These are phyloP conservation scores for Aphodius sticticus DNA, from an alignment of 2,888 invertebrate genomes.

Conservation along the genomic window DNA sequence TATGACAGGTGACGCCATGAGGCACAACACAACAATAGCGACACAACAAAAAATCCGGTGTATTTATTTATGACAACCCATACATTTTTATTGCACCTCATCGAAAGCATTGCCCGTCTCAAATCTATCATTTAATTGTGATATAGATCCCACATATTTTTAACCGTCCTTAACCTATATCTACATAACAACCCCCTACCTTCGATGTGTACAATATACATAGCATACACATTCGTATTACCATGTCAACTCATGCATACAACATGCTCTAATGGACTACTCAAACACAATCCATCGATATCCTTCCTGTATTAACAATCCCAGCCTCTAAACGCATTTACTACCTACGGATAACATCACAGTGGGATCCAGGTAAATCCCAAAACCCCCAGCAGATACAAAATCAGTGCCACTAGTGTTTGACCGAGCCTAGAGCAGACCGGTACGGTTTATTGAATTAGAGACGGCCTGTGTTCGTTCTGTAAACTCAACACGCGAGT, in stretches of 20 bases:
- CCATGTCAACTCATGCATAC: neutral
- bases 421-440: neutral
- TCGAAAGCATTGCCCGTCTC: neutral
- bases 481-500: neutral
- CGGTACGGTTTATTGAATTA: neutral
- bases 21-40: neutral
- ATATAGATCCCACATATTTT: neutral
- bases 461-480: neutral
- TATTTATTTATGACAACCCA: neutral
- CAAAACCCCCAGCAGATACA: neutral
- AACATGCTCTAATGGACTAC: neutral
- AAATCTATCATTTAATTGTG: neutral
- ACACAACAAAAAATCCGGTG: neutral
- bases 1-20: neutral
- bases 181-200: neutral
- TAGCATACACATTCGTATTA: neutral
- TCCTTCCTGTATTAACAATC: neutral
- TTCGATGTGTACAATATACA: neutral
- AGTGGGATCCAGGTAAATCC: neutral
- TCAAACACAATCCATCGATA: neutral
- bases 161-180: neutral
- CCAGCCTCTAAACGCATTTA: neutral
- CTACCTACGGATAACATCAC: neutral
- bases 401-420: constrained; percentile 4
- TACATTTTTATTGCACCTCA: neutral